Base-by-base conservation (phyloP, 2,888 invertebrate genomes). In the Amiota mariae region DNA sequence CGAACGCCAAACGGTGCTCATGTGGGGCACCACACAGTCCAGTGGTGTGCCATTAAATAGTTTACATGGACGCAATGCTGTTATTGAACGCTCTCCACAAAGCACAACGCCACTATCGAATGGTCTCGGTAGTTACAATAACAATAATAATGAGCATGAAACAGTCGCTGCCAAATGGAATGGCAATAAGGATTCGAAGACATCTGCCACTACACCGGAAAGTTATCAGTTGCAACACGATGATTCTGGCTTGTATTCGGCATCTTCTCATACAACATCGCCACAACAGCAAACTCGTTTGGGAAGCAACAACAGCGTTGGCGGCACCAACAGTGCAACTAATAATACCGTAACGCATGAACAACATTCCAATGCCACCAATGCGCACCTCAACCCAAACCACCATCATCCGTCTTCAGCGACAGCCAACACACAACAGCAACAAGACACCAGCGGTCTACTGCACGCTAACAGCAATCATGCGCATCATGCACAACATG, bases 1-100 rank as follows among this genome's bases (percentile, higher is more conserved):
- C 76, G 91, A 92, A 81, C 91, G 97, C 63, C 97, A 97, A 90
- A 97, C 97, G 12, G 97, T 97, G 72, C 92, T 97, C 61, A 97
- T 97, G 97, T 97, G 97, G 97, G 97, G 97, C 24, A 92, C 93
- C 3, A 91, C 93, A 0, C 76, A 91, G 90, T 84, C 87, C 57
- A 85, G 85, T 59, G 87, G 76, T 75, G 91, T 91, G 79, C 91
- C 88, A 8, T 79, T 88, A 1, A 87, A 87, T 54, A 91, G 91
- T 71, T 75, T 82, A n/a, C 75, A 79, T 75, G 74, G 76, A 88
- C 76, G 77, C 48, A 73, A 77, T 59, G 75, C 77, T 13, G 72
- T 79, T 87, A 89, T 72, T 79, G 90, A 57, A 88, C 91, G 79
- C 76, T 90, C 87, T 18, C 89, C 87, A 20, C 88, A 85, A 67